Evolutionary conservation across 2,797 vertebrate species (phyloP), one percentile per base, ranked within the genome.

Genomic region (Tragopan temminckii): DNA sequence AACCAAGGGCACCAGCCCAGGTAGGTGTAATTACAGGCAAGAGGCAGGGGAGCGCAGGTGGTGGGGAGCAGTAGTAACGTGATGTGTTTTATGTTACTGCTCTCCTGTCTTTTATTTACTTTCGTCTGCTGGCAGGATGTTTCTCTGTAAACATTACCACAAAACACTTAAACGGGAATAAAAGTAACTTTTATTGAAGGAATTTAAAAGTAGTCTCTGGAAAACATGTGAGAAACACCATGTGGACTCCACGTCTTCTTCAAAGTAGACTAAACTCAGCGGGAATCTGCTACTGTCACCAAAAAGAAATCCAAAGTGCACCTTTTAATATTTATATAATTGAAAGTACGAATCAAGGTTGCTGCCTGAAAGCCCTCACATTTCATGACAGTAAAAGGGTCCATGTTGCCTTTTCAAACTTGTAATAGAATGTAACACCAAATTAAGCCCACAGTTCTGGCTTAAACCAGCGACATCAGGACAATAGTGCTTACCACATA

Each of bases 141-240:
- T 96, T 97, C 88, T 93, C 94, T 91, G 85, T 96, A 95, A 96
- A 96, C 94, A 88, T 97, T 72, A 94, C 78, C 92, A 88, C 94
- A 85, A 85, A 96, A 96, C 87, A 91, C 82, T 97, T 89, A 88
- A 94, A 78, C 67, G 86, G 68, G 76, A 95, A 93, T 93, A 90
- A 87, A 97, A 95, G 93, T 87, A 88, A 77, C 74, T 94, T 98
- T 97, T 95, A 94, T 95, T 72, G 93, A 95, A 96, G 50, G 75
- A 80, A 66, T 96, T 97, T 96, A 97, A 96, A 96, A 96, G 62
- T 89, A 89, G 92, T 94, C 82, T 95, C 96, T 96, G 95, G 95
- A 96, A 98, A 96, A 93, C 79, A 31, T 36, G 81, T 85, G 68
- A 92, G 95, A 78, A 94, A 95, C 88, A 89, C 95, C 91, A 92